Evolutionary conservation across 2,113 vertebrate species (phyloP).

Genomic region (Columbina picui): DNA sequence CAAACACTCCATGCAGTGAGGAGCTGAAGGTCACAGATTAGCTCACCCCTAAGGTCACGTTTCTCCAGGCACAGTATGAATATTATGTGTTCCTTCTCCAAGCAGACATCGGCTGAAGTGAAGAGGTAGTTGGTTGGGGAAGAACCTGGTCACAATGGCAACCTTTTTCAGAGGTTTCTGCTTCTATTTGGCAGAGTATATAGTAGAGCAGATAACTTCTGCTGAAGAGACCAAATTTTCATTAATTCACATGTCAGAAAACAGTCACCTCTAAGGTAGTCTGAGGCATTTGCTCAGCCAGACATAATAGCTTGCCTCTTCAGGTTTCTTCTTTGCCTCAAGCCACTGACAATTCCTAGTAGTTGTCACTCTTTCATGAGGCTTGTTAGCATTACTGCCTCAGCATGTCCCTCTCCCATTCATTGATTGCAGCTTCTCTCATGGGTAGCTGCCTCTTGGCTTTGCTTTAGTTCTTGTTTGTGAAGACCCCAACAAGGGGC

Average conservation of each 20-base stretch:
- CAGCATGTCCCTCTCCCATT: neutral
- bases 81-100: neutral
- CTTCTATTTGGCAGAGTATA: neutral
- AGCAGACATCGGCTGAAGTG: neutral
- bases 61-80: neutral
- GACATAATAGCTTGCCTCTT: neutral
- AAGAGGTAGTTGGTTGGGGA: neutral
- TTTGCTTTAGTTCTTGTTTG: neutral
- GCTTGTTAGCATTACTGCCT: neutral
- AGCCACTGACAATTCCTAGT: neutral
- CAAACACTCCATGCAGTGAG: neutral
- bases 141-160: neutral
- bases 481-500: neutral
- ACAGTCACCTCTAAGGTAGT: neutral
- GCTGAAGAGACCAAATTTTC: neutral
- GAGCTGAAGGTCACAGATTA: neutral
- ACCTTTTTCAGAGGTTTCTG: neutral
- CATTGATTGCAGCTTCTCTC: neutral
- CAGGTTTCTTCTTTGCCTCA: neutral
- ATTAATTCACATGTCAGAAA: neutral
- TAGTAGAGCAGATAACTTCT: neutral
- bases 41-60: neutral
- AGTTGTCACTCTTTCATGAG: neutral
- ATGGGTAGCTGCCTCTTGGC: neutral
- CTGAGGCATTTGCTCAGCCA: neutral